Evolutionary conservation across 2,113 vertebrate genomes (phyloP), one percentile per base, ranked within the genome.

Genomic region (Lepus americanus): DNA sequence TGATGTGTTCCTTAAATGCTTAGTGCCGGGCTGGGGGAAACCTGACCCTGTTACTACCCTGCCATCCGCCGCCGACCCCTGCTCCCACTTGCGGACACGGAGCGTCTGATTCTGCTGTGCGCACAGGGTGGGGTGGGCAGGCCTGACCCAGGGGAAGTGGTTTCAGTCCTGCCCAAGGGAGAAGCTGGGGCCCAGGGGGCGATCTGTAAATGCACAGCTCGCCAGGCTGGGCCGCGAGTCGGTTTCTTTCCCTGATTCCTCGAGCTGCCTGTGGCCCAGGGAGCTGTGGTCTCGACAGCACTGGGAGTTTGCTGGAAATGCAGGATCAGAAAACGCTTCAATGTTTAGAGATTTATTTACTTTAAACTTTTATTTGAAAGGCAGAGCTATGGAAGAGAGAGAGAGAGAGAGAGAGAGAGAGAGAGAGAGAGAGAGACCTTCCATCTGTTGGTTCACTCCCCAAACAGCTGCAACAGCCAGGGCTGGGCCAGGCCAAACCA

Each of bases 1-100:
- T 44, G 19, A 66, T 76, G 29, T n/a, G 49, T 78, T 73, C 61
- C 84, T 84, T 83, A 67, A 84, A 63, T 91, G 79, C 14, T 83
- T 61, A 66, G 49, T 33, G 66, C n/a, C 81, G 69, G 86, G 29
- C 51, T 25, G 73, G 66, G 39, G 59, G 33, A 92, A 84, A 31
- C 73, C 33, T 19, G 66, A n/a, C 70, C 88, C 89, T 87, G 33
- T 91, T 73, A 64, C 44, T 55, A 27, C 64, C 7, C 6, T 9
- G 66, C 86, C 53, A 72, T 80, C 91, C 77, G 66, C 67, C 17
- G 76, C 4, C 67, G 36, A 87, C 44, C 51, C 63, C 29, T 89
- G 55, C 29, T 89, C 79, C 36, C 29, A 63, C 77, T 67, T 67
- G 84, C 94, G 63, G 63, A 84, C 76, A 14, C 2, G 79, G 92